These are phyloP conservation scores for Nilaparvata lugens DNA, from an alignment of 1,140 invertebrate species.

Conservation along the genomic window DNA sequence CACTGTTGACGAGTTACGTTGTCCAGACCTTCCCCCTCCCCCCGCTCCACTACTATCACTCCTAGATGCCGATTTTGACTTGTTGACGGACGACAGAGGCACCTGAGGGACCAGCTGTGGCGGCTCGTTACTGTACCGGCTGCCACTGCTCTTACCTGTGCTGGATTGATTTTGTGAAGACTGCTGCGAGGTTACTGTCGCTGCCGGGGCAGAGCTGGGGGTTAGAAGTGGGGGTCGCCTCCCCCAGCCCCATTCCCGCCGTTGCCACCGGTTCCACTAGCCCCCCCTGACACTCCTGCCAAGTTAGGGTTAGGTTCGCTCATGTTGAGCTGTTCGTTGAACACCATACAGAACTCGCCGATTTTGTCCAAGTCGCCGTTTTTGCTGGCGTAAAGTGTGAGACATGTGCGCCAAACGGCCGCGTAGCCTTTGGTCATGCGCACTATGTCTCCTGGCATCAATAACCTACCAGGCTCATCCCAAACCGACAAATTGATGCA, in stretches of 20 bases:
- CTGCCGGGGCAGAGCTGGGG: neutral
- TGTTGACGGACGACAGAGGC: no score
- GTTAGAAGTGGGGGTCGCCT: neutral
- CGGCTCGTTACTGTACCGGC: neutral
- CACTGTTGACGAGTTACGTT: no score
- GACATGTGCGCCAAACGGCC: constrained; percentile 76
- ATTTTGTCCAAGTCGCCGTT: constrained; percentile 78
- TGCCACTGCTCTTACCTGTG: constrained; percentile 14
- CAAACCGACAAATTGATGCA: constrained; percentile 91
- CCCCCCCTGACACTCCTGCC: neutral
- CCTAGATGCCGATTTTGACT: no score
- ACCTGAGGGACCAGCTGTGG: no score
- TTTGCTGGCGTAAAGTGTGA: constrained; percentile 89
- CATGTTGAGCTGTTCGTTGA: constrained; percentile 84
- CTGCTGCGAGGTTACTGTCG: neutral
- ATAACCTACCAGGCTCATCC: constrained; percentile 83
- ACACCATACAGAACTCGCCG: constrained; percentile 72
- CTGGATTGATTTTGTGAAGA: neutral
- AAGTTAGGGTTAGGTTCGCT: constrained; percentile 71
- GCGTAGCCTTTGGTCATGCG: constrained; percentile 83
- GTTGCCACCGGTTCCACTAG: neutral
- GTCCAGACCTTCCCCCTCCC: no score
- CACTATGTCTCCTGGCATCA: constrained; percentile 86
- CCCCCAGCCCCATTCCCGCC: neutral
- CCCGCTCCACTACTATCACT: no score